These are phyloP conservation scores for Drosophila nigrodunni DNA, from an alignment of 1,140 invertebrate species.

Conservation along the genomic window DNA sequence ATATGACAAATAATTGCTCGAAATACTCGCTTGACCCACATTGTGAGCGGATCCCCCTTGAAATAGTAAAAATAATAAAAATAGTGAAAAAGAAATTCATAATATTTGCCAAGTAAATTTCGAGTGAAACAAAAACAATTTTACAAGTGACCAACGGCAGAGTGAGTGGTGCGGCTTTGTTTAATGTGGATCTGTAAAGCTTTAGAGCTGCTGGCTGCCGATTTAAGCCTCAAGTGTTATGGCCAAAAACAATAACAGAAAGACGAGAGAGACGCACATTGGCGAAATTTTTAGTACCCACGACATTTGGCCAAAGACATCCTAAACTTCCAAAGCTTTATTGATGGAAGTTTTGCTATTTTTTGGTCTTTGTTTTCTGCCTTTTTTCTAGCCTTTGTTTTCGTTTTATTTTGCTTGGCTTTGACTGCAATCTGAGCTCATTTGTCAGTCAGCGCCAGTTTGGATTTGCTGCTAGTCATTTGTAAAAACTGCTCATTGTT, in stretches of 20 bases:
- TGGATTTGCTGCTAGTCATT: constrained; percentile 69
- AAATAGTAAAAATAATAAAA: constrained; percentile 19
- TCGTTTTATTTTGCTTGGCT: constrained; percentile 26
- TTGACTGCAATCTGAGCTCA: constrained; percentile 54
- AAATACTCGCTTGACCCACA: constrained; percentile 78
- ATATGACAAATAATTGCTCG: constrained; percentile 78
- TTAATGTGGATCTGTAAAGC: constrained; percentile 32
- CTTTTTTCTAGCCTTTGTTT: constrained; percentile 15
- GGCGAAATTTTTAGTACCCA: constrained; percentile 50
- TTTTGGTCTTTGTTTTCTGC: constrained; percentile 17
- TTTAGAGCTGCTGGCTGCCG: constrained; percentile 1
- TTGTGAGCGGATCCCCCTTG: constrained; percentile 31
- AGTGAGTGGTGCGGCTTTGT: constrained; percentile 32
- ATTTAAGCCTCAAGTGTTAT: constrained; percentile 29
- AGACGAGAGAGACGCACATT: constrained; percentile 32
- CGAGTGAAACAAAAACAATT: constrained; percentile 29
- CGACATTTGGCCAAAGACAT: constrained; percentile 17
- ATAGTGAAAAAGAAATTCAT: constrained; percentile 47
- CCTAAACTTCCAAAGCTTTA: constrained; percentile 22
- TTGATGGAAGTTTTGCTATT: constrained; percentile 46
- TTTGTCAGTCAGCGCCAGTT: constrained; percentile 70
- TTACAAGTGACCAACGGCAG: constrained; percentile 41
- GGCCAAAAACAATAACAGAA: constrained; percentile 11
- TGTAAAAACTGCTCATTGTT: constrained; percentile 71
- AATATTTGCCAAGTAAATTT: constrained; percentile 45